A percentile compares a stretch with the other conserved stretches of the same genome.
phyloP scores from a whole-genome alignment of 2,888 invertebrate genomes.

The Bombylius major region DNA sequence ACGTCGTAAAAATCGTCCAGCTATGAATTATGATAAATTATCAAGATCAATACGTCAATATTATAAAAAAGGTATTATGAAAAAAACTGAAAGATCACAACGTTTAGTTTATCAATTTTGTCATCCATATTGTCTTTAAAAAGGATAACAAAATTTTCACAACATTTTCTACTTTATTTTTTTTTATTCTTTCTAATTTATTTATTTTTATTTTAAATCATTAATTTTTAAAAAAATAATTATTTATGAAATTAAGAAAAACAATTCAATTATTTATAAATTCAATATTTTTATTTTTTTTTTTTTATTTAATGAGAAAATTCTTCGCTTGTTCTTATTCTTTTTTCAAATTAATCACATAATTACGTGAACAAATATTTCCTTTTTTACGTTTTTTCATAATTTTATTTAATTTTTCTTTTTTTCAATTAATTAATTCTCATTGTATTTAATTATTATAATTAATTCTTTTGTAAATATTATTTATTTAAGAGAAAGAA shows the following conservation, averaged over 20 bases:
- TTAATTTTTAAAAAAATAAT: background rate
- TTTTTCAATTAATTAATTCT: no score
- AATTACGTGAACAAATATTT: no score
- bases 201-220: background rate
- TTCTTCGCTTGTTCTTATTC: no score
- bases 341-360: no score
- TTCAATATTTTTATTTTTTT: background rate
- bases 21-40: slow-evolving; percentile 99
- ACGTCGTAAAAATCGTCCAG: slow-evolving; percentile 91
- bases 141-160: background rate
- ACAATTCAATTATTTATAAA: background rate
- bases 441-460: no score
- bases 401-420: no score
- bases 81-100: slow-evolving; percentile 96
- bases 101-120: slow-evolving; percentile 98
- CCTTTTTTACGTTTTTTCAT: no score
- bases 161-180: background rate
- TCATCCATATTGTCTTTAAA: slow-evolving; percentile 76
- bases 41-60: slow-evolving; percentile 95
- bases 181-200: background rate
- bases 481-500: no score
- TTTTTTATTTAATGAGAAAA: background rate
- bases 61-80: slow-evolving; percentile 99
- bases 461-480: no score
- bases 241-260: background rate